phyloP scores from a whole-genome alignment of 92 coral and sea anemone species.

The Galaxea fascicularis region DNA sequence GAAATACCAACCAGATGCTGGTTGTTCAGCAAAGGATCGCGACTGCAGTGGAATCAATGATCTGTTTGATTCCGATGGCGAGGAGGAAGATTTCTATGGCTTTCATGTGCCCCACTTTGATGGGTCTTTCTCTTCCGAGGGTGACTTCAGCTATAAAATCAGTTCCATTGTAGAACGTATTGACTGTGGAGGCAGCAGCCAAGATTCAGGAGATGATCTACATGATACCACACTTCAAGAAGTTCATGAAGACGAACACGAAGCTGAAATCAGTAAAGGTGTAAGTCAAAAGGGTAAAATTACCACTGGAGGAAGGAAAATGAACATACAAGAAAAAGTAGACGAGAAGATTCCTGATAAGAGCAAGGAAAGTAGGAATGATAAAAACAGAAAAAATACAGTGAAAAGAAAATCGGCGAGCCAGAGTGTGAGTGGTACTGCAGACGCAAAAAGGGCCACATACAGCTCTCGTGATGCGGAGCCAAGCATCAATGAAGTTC shows the following conservation, averaged over 20 bases:
- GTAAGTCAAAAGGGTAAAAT: neutral
- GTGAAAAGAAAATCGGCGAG: conserved; percentile 14
- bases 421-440: neutral
- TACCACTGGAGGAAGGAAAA: neutral
- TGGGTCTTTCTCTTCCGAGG: conserved; percentile 54
- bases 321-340: neutral
- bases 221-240: neutral
- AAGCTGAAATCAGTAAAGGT: neutral
- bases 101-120: conserved; percentile 72
- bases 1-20: conserved; percentile 9
- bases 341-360: neutral
- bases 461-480: neutral
- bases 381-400: neutral
- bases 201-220: neutral
- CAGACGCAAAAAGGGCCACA: neutral
- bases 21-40: neutral
- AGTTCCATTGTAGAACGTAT: conserved; percentile 62
- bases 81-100: conserved; percentile 67
- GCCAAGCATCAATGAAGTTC: neutral
- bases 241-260: neutral
- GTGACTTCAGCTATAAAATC: conserved; percentile 56
- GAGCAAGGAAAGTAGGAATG: neutral
- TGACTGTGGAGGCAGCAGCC: conserved; percentile 33
- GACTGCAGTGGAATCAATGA: neutral
- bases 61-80: conserved; percentile 73